Conservation (phyloP, 2,113 vertebrate species). For the Neogobius melanostomus region DNA sequence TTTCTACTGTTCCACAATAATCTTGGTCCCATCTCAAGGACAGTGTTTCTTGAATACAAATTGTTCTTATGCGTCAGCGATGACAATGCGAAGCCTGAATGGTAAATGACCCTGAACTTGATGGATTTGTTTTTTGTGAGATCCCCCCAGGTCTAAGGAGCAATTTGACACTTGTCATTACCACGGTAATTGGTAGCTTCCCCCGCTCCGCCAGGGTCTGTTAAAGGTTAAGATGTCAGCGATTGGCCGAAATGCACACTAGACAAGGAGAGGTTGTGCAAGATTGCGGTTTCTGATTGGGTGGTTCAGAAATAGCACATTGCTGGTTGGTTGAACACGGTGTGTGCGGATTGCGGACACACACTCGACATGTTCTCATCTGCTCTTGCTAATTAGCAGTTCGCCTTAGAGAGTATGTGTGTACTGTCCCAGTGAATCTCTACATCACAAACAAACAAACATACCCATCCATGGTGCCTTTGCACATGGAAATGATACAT, state of each 20-base stretch:
- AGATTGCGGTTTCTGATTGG: conserved; percentile 42
- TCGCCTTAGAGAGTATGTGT: conserved; percentile 59
- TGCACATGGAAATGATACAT: conserved; percentile 46
- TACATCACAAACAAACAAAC: conserved; percentile 51
- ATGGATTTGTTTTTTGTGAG: conserved; percentile 55
- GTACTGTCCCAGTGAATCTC: conserved; percentile 64
- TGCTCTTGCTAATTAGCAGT: conserved; percentile 69
- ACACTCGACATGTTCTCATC: conserved; percentile 65
- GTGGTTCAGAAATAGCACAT: conserved; percentile 13
- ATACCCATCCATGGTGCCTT: conserved; percentile 34
- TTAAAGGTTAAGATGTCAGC: conserved; percentile 52
- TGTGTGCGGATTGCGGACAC: conserved; percentile 48
- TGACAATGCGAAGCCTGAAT: conserved; percentile 38
- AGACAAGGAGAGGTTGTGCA: conserved; percentile 29
- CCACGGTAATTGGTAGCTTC: conserved; percentile 58
- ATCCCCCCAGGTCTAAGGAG: conserved; percentile 53
- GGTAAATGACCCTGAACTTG: conserved; percentile 68
- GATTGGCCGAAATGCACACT: conserved; percentile 48
- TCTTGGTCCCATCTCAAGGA: conserved; percentile 62
- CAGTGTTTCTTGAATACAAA: conserved; percentile 28
- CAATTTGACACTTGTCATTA: conserved; percentile 61
- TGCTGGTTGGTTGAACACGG: conserved; percentile 50
- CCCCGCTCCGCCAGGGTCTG: conserved; percentile 5
- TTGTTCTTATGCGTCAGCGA: conserved; percentile 46
- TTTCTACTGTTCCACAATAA: conserved; percentile 27